Conservation (phyloP, 1,140 invertebrate species). For the Eumeta japonica region DNA sequence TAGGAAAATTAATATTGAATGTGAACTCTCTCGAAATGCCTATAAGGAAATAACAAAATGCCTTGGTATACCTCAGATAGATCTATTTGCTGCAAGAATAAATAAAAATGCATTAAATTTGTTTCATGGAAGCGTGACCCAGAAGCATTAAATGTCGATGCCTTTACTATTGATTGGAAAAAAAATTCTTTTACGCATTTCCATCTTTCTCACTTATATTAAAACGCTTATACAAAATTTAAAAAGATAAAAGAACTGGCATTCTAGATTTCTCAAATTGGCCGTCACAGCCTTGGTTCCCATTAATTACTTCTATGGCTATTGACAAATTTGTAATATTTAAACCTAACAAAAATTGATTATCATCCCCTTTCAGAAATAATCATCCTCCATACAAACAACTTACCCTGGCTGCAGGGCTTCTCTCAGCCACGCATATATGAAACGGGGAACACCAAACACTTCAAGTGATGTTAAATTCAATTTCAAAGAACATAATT, state of each 20-base stretch:
- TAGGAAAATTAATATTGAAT: conserved; percentile 4
- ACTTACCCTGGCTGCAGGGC: neutral
- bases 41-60: neutral
- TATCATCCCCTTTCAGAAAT: too few species aligned
- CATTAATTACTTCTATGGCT: conserved; percentile 5
- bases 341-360: conserved; percentile 2
- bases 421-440: neutral
- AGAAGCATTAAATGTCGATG: conserved; percentile 1
- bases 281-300: conserved; percentile 19
- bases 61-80: conserved; percentile 1
- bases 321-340: conserved; percentile 2
- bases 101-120: conserved; percentile 1
- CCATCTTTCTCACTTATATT: conserved; percentile 4
- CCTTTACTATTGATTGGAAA: conserved; percentile 3
- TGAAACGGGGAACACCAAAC: too few species aligned
- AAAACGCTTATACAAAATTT: conserved; percentile 4
- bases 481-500: conserved; percentile 1
- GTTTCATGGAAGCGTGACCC: neutral
- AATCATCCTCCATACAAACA: too few species aligned
- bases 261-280: conserved; percentile 3
- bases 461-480: conserved; percentile 1
- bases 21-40: conserved; percentile 1
- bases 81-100: conserved; percentile 2
- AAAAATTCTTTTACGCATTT: conserved; percentile 3
- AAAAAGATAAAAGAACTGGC: neutral